Conservation (phyloP, 2,888 invertebrate genomes). For the Amphipyra tragopoginis region DNA sequence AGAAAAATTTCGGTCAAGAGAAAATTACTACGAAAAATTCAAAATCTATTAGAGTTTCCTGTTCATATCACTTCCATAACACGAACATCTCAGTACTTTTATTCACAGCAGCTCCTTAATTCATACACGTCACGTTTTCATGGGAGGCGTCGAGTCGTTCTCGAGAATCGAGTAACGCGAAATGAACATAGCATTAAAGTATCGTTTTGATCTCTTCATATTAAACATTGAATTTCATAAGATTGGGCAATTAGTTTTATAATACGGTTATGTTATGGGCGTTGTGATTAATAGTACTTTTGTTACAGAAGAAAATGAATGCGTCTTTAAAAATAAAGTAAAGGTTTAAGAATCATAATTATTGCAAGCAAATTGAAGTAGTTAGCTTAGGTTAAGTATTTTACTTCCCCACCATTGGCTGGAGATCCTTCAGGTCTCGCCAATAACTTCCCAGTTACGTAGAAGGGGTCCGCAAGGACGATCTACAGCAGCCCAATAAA, state of each 20-base stretch:
- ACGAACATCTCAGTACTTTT: slow-evolving; percentile 61
- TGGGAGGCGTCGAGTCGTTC: slow-evolving; percentile 76
- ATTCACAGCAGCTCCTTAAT: slow-evolving; percentile 80
- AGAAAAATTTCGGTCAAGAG: no score
- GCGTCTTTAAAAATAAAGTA: no score
- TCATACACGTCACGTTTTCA: slow-evolving; percentile 85
- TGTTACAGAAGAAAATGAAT: not conserved
- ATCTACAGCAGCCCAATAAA: no score
- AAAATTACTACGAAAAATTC: no score
- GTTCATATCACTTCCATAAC: slow-evolving; percentile 59
- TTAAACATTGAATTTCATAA: slow-evolving; percentile 62
- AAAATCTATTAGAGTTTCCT: not conserved
- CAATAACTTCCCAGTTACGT: no score
- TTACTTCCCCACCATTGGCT: no score
- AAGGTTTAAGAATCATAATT: no score
- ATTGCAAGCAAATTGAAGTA: no score
- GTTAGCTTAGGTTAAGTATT: no score
- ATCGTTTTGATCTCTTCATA: slow-evolving; percentile 72
- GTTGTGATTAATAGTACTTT: not conserved
- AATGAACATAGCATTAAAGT: slow-evolving; percentile 77
- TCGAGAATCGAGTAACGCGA: slow-evolving; percentile 76
- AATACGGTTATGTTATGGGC: slow-evolving; percentile 8
- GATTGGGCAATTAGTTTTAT: slow-evolving; percentile 45
- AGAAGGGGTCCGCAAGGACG: no score
- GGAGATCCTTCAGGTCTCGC: no score